phyloP scores from a whole-genome alignment of 2,888 invertebrate genomes.

The Poecilobothrus nobilitatus region DNA sequence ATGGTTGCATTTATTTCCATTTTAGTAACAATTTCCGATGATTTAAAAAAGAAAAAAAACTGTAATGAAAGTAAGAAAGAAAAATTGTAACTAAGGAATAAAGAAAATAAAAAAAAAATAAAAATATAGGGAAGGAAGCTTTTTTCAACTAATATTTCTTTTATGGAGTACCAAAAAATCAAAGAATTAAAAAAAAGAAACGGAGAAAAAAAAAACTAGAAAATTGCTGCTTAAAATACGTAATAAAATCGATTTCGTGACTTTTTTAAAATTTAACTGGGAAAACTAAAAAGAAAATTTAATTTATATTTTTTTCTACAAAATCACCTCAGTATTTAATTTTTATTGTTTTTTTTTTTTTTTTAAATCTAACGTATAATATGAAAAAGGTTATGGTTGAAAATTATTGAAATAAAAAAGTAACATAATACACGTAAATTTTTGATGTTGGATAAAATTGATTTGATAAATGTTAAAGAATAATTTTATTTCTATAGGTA shows the following conservation, averaged over 20 bases:
- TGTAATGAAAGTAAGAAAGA: too few species aligned
- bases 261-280: neutral
- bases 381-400: neutral
- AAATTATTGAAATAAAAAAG: neutral
- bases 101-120: too few species aligned
- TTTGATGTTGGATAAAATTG: too few species aligned
- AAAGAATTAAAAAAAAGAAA: too few species aligned
- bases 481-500: too few species aligned
- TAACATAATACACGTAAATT: too few species aligned
- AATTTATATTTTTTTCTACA: neutral
- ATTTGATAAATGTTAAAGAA: too few species aligned
- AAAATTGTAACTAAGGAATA: too few species aligned
- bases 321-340: neutral
- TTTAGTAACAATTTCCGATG: neutral
- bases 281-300: neutral
- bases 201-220: neutral
- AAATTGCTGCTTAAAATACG: neutral
- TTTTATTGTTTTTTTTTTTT: neutral
- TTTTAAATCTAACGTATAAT: neutral
- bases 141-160: too few species aligned
- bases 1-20: constrained; percentile 4
- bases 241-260: neutral
- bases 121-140: too few species aligned
- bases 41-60: too few species aligned
- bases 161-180: too few species aligned